Conservation (phyloP, 2,888 invertebrate species). For the Carpatolechia fugitivella region DNA sequence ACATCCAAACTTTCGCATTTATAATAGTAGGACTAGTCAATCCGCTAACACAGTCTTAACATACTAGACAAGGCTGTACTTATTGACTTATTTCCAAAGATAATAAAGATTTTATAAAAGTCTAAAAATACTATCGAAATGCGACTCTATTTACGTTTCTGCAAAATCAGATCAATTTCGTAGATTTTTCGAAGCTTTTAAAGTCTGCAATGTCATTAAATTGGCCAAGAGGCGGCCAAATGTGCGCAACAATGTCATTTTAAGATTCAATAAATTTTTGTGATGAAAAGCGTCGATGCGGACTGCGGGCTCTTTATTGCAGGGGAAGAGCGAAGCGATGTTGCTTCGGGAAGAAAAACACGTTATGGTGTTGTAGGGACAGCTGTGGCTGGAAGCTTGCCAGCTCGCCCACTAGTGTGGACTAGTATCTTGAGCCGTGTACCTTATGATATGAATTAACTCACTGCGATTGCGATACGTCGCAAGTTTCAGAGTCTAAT, state of each 20-base stretch:
- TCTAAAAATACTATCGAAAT: not conserved
- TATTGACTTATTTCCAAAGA: too few species aligned
- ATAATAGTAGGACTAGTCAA: too few species aligned
- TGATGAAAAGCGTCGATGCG: not conserved
- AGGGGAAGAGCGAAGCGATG: conserved; percentile 35
- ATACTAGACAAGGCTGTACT: too few species aligned
- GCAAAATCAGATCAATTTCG: not conserved
- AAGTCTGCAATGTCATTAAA: not conserved
- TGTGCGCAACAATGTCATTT: not conserved
- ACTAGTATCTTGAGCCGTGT: too few species aligned
- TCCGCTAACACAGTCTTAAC: too few species aligned
- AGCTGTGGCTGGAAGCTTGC: conserved; percentile 45
- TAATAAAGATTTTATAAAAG: too few species aligned
- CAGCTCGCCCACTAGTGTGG: conserved; percentile 26
- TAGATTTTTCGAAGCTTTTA: not conserved
- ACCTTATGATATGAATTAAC: too few species aligned
- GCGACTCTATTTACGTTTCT: too few species aligned
- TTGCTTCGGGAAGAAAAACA: conserved; percentile 37
- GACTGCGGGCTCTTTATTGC: conserved; percentile 5
- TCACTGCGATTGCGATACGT: too few species aligned
- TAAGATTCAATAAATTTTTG: conserved; percentile 2
- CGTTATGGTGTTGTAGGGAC: conserved; percentile 40
- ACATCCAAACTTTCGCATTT: too few species aligned
- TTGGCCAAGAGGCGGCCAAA: not conserved
- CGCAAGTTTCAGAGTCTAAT: too few species aligned